Conservation (phyloP, 2,888 invertebrate species). For the Drosophila maculinotata region DNA sequence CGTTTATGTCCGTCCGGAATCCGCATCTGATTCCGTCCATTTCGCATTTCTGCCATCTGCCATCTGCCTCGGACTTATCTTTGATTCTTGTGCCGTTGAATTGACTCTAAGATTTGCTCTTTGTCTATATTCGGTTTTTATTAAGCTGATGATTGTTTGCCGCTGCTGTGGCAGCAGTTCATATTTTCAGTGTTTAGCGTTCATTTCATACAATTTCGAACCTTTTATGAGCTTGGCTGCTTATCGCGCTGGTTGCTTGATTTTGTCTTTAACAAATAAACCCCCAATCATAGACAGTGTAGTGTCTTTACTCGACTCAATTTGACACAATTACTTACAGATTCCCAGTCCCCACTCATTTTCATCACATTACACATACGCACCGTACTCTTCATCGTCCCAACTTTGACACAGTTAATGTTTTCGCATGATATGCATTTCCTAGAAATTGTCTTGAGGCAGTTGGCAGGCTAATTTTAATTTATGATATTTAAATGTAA, state of each 20-base stretch:
- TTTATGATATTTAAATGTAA: slow-evolving; percentile 23
- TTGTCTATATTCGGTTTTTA: slow-evolving; percentile 20
- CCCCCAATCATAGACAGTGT: slow-evolving; percentile 23
- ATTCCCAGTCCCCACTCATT: slow-evolving; percentile 4
- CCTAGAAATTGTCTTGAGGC: slow-evolving; percentile 20
- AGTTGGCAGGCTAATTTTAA: slow-evolving; percentile 27
- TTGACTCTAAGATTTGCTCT: slow-evolving; percentile 44
- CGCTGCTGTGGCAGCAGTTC: slow-evolving; percentile 31
- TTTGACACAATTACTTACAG: slow-evolving; percentile 36
- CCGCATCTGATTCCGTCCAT: slow-evolving; percentile 24
- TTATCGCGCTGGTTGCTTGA: slow-evolving; percentile 37
- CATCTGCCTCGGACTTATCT: slow-evolving; percentile 20
- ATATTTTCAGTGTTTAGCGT: slow-evolving; percentile 52
- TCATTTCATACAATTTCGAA: slow-evolving; percentile 51
- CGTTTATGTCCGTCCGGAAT: slow-evolving; percentile 35
- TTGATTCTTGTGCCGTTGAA: slow-evolving; percentile 32
- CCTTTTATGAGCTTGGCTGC: slow-evolving; percentile 44
- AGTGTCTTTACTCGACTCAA: not conserved
- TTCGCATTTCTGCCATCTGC: slow-evolving; percentile 4
- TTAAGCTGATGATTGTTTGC: slow-evolving; percentile 25
- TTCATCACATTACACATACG: slow-evolving; percentile 16
- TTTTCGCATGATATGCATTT: slow-evolving; percentile 32
- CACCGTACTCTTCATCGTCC: slow-evolving; percentile 16
- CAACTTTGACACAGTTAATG: slow-evolving; percentile 21
- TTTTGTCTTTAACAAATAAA: slow-evolving; percentile 24